phyloP scores from a whole-genome alignment of 1,140 invertebrate genomes.

The Cepaea nemoralis region DNA sequence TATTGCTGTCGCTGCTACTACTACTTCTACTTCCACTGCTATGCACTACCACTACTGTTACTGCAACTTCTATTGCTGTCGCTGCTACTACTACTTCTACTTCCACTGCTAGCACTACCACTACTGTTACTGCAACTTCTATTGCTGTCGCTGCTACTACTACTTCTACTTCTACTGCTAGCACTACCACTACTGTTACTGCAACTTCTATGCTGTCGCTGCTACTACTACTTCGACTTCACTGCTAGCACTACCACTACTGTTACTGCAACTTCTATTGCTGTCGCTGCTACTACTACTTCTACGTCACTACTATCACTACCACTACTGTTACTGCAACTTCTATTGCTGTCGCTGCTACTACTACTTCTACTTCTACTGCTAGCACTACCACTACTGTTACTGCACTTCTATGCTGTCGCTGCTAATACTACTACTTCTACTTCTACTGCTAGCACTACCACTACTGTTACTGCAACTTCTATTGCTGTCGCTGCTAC shows the following conservation, averaged over 20 bases:
- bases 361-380: slow-evolving; percentile 1
- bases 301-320: not conserved
- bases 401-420: slow-evolving; percentile 15
- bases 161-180: too few species aligned
- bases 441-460: not conserved
- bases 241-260: too few species aligned
- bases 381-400: slow-evolving; percentile 16
- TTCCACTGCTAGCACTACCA: slow-evolving; percentile 37
- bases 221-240: too few species aligned
- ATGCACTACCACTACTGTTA: slow-evolving; percentile 48
- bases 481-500: not conserved
- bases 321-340: not conserved
- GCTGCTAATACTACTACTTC: slow-evolving; percentile 15
- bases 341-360: not conserved
- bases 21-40: slow-evolving; percentile 38
- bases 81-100: slow-evolving; percentile 39
- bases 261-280: too few species aligned
- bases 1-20: too few species aligned
- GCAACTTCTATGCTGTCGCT: too few species aligned
- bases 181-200: too few species aligned
- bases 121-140: slow-evolving; percentile 38
- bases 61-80: slow-evolving; percentile 36
- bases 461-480: not conserved
- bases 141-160: too few species aligned
- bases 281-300: not conserved